Base-by-base conservation (phyloP, 2,113 vertebrate genomes). In the Anguilla japonica region DNA sequence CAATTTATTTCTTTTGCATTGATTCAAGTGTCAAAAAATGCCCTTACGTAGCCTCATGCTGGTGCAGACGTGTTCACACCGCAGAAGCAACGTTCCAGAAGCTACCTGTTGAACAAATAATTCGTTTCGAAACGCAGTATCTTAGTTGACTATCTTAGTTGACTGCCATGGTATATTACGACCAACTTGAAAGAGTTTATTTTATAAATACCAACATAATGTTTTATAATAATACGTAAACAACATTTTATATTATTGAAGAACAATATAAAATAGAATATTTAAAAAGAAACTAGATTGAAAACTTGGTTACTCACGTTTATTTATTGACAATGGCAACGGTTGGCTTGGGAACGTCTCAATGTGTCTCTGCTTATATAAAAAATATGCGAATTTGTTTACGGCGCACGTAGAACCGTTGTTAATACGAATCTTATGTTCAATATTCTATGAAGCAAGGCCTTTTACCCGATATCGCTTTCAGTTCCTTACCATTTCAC, bases 1-100 rank as follows among this genome's bases (percentile, higher is more conserved):
- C 8, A 6, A 53, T 53, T 53, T 53, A 14, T 53, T 53, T 53
- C 8, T 14, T 53, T 53, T 53, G 50, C 50, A 14, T 22, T n/a
- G 80, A 7, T 2, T 81, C 16, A 50, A 78, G 34, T 57, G 5
- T 7, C 50, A 53, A 6, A 22, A 1, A 22, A 5, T 89, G 87
- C 82, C 34, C 93, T 93, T 90, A 94, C 91, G 91, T 75, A 92
- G 90, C 93, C 63, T 93, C 92, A 94, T 94, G 84, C 82, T 92
- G 85, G n/a, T 34, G n/a, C 71, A 34, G n/a, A 34, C 71, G n/a
- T 34, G 71, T 13, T 75, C 9, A 53, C 71, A 29, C n/a, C 71
- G 26, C 71, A 34, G 71, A 34, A 75, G 7, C 9, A 75, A 67
- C 3, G 71, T 34, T 75, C 11, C 71, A 5, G 20, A 71, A 71